Evolutionary conservation across 2,113 vertebrate species (phyloP), one percentile per base, ranked within the genome.

Genomic region (Theropithecus gelada): DNA sequence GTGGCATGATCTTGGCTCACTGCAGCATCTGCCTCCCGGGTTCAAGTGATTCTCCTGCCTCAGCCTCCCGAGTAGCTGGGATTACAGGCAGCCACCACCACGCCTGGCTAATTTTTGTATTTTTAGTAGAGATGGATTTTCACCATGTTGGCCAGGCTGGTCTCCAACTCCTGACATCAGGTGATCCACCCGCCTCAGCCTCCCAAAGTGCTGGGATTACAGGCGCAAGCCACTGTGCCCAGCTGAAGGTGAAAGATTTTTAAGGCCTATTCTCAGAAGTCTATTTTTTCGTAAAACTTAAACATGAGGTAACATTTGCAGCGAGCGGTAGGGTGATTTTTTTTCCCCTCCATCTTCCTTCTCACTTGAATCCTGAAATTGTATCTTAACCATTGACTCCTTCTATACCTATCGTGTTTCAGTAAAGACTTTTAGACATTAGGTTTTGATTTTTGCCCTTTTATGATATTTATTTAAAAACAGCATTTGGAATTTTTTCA

Each of bases 391-490:
- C 75, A 70, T 52, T 35, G 18, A 78, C 48, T 55, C 23, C 35
- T 38, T 88, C 43, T 85, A 5, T 18, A n/a, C 18, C 11, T 94
- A 3, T 48, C 64, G 55, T 48, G 76, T 94, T 94, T 85, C 66
- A 81, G 23, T 90, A 57, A 90, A 91, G 40, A 76, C 27, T 35
- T 32, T 50, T 43, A 80, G 72, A 78, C 14, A 38, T 40, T 43
- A 18, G n/a, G 70, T 70, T 85, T 92, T 93, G 22, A 70, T 66
- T 76, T 96, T 91, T 91, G 22, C 52, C 32, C 61, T 96, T 85
- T 92, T 84, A 27, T 90, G 85, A 50, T 85, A 32, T 10, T 50
- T 92, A 59, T 72, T 92, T 93, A 13, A 93, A 80, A 81, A 90
- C 32, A 66, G 38, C n/a, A 38, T 61, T 59, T 66, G 38, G 8